Base-by-base conservation (phyloP, 2,113 vertebrate species). In the Tringa solitaria region DNA sequence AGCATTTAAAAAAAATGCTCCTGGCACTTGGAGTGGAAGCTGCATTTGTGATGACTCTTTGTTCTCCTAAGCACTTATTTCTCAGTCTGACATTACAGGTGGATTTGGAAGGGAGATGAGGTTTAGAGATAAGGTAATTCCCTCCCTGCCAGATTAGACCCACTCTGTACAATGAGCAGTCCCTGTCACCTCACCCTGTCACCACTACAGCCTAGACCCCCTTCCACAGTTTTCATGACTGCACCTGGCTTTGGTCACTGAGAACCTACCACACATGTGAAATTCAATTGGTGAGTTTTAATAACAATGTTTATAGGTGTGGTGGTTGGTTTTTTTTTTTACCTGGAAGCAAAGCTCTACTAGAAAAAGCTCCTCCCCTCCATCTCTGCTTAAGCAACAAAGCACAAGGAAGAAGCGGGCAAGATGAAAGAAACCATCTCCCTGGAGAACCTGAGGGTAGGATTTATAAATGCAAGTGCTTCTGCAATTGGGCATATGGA, bases 41-140 rank as follows among this genome's bases (percentile, higher is more conserved):
- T 86, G 75, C 41, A 85, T 84, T 86, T 80, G 70, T 41, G 46
- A 88, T 32, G 50, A 23, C 59, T 57, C 87, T 89, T 68, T 74
- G 45, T 76, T 93, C 89, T 91, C 63, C 53, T 37, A 48, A 95
- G 70, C 59, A 68, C 30, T 5, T 45, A 76, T 53, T 76, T 93
- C 78, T 76, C 82, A 65, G 72, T 43, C 75, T 90, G 75, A 88
- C 35, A 26, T 41, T 11, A 39, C 60, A 26, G 46, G 51, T 6
- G 4, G 67, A 83, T 93, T 84, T 93, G 75, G 79, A 95, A 93
- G 82, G 50, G 41, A 93, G 90, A 90, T 61, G 85, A 89, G 56
- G 16, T 80, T 91, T 87, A 43, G 63, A 83, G 82, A 86, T 30
- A 86, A 76, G 32, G 32, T 24, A 65, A 81, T 84, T 64, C 19